Conservation (phyloP, 2,113 vertebrate genomes). For the Lontra canadensis region DNA sequence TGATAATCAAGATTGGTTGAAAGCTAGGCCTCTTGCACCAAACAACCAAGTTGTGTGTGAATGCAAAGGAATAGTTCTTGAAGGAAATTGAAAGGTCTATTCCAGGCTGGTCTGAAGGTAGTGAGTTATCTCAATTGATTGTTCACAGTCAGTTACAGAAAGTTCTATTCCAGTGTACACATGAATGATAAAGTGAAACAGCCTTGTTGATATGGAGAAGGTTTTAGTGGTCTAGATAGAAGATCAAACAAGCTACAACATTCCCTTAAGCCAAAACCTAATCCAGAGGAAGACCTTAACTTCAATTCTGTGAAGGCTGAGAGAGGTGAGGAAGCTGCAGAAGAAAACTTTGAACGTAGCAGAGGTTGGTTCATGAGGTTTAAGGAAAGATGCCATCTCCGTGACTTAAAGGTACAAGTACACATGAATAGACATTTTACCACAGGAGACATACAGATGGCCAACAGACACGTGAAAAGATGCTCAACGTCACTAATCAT, state of each 20-base stretch:
- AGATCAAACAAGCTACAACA: not conserved
- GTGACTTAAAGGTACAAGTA: not conserved
- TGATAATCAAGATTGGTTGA: not conserved
- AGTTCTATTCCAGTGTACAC: not conserved
- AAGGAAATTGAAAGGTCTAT: not conserved
- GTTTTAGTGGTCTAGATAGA: not conserved
- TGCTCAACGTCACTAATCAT: too few species aligned
- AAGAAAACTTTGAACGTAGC: not conserved
- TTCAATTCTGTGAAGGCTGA: not conserved
- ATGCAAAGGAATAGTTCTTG: not conserved
- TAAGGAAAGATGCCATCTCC: not conserved
- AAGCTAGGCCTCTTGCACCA: not conserved
- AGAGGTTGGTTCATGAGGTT: not conserved
- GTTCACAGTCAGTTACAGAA: not conserved
- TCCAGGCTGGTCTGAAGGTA: not conserved
- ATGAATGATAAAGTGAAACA: not conserved
- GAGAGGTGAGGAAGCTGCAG: not conserved
- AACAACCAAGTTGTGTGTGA: not conserved
- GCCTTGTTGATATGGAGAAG: not conserved
- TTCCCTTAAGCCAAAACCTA: not conserved
- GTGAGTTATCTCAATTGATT: not conserved
- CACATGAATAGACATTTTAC: not conserved
- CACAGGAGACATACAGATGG: not conserved
- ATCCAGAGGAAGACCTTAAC: not conserved
- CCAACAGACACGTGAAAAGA: too few species aligned